Conservation (phyloP, 2,888 invertebrate genomes). For the Lacanobia oleracea region DNA sequence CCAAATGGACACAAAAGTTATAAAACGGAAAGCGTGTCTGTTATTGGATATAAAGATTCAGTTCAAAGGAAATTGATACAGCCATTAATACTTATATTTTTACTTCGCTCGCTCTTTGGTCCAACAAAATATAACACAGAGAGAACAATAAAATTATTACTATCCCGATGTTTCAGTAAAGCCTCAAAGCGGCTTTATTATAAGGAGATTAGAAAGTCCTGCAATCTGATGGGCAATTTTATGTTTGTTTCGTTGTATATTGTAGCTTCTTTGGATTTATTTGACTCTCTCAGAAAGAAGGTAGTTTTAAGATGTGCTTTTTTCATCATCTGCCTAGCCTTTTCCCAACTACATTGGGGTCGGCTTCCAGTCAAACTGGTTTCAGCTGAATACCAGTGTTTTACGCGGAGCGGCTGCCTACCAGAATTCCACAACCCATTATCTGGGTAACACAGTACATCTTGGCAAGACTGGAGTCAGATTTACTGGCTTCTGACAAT, state of each 20-base stretch:
- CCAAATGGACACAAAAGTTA: slow-evolving; percentile 33
- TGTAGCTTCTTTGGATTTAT: slow-evolving; percentile 14
- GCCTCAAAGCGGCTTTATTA: slow-evolving; percentile 53
- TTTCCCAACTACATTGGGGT: too few species aligned
- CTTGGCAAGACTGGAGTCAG: too few species aligned
- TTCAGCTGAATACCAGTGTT: too few species aligned
- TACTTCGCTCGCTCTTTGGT: slow-evolving; percentile 1
- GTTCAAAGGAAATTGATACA: slow-evolving; percentile 51
- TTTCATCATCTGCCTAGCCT: too few species aligned
- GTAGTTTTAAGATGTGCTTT: background rate
- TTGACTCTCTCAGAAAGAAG: background rate
- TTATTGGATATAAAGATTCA: slow-evolving; percentile 58
- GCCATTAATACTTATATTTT: slow-evolving; percentile 34
- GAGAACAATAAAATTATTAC: slow-evolving; percentile 48
- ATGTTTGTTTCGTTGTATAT: slow-evolving; percentile 31
- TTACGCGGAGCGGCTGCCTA: too few species aligned
- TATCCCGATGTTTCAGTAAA: slow-evolving; percentile 45
- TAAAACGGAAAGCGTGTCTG: slow-evolving; percentile 50
- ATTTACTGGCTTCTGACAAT: too few species aligned
- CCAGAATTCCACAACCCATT: too few species aligned
- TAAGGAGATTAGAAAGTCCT: slow-evolving; percentile 60
- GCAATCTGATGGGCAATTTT: slow-evolving; percentile 38
- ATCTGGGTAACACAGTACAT: too few species aligned
- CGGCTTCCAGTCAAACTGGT: too few species aligned
- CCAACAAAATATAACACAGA: slow-evolving; percentile 40